A percentile compares a stretch with the other conserved stretches of the same genome.
Evolutionary conservation across 2,113 vertebrate genomes (phyloP).

Genomic region (Dascyllus trimaculatus): DNA sequence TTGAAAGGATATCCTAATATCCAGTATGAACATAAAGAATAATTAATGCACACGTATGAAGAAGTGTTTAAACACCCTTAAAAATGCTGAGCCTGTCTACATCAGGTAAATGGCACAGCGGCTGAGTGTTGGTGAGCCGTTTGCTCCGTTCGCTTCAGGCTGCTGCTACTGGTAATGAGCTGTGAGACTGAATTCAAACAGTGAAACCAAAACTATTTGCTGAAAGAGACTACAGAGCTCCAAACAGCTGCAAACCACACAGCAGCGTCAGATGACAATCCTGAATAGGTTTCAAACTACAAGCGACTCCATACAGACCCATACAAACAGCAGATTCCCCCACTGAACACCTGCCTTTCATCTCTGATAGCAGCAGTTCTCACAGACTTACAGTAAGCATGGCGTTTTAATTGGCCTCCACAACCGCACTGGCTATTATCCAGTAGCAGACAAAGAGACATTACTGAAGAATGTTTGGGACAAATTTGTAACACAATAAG

Average conservation of each 20-base stretch:
- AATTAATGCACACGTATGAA: no score
- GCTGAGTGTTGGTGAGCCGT: no score
- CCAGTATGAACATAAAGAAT: no score
- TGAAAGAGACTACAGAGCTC: not conserved
- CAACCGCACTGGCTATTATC: constrained; percentile 38
- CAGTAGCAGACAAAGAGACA: constrained; percentile 65
- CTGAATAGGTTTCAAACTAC: no score
- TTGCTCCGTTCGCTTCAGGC: not conserved
- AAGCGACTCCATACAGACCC: no score
- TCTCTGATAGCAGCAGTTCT: not conserved
- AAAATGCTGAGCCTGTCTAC: no score
- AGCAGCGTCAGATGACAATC: no score
- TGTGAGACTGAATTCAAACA: not conserved
- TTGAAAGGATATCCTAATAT: no score
- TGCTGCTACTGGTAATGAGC: not conserved
- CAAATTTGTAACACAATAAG: constrained; percentile 63
- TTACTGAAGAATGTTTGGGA: constrained; percentile 52
- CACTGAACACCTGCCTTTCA: not conserved
- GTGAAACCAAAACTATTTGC: not conserved
- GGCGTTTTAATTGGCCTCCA: not conserved
- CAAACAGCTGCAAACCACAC: no score
- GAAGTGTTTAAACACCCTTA: no score
- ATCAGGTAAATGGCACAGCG: no score
- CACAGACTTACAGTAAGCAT: constrained; percentile 20
- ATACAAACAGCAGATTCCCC: no score